Evolutionary conservation across 1,140 invertebrate genomes (phyloP), one percentile per base, ranked within the genome.

Genomic region (Danaus plexippus): DNA sequence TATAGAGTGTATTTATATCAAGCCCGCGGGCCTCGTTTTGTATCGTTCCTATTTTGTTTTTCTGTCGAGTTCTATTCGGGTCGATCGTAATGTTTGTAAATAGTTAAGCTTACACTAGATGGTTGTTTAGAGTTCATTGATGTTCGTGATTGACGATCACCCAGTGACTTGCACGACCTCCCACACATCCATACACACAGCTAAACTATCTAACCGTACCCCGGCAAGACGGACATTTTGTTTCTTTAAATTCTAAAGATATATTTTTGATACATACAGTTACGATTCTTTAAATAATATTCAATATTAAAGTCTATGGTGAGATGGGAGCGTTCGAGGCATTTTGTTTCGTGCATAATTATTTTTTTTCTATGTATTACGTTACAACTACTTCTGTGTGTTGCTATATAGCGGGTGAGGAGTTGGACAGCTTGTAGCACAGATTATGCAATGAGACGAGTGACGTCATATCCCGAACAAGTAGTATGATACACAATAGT

Each of bases 21-120:
- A 49, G 53, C 59, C 61, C 59, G 51, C 59, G 49, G 73, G 62
- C 68, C 64, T 73, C 69, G 71, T 84, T 86, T 85, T 85, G 77
- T 86, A 86, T 86, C 80, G 83, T 86, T 86, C 83, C 83, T 86
- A 86, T 85, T 85, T 83, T 83, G 77, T 80, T 86, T 85, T 82
- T 74, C 79, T 84, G 71, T 86, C 80, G 80, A 83, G 80, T 81
- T 82, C 77, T 75, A 80, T 72, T 84, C 80, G 79, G 80, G 80
- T 84, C 79, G 78, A 81, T 76, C 73, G 77, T 76, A 74, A 71
- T 75, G 71, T 77, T 75, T 84, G 81, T 85, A 83, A 74, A 85
- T 83, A 85, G 73, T 79, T 77, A 82, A 81, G 81, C 73, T 85
- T 76, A 71, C 60, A 69, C 65, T 80, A 80, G 74, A 61, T 59